Percentiles rank a stretch among this genome's conserved stretches.
These are phyloP conservation scores for Drosophila ustulata DNA, from an alignment of 2,888 invertebrate genomes.

Conservation along the genomic window DNA sequence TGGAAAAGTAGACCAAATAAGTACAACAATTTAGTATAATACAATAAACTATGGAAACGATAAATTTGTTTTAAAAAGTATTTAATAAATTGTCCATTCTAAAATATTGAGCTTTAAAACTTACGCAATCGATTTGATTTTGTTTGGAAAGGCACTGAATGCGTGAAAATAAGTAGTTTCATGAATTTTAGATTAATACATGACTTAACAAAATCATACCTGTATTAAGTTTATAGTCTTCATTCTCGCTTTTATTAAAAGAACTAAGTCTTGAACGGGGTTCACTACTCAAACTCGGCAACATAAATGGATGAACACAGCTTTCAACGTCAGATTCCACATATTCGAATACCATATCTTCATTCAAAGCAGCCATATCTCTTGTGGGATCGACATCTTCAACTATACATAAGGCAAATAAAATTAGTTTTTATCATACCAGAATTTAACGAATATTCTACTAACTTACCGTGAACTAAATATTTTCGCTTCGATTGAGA, in stretches of 20 bases:
- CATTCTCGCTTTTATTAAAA: constrained; percentile 88
- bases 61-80: not conserved
- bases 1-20: too few species aligned
- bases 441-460: fast-evolving
- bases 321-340: constrained; percentile 87
- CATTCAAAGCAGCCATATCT: constrained; percentile 89
- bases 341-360: constrained; percentile 89
- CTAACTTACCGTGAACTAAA: constrained; percentile 81
- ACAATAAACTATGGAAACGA: not conserved
- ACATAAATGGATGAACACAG: constrained; percentile 87
- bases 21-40: too few species aligned
- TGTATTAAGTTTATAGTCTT: constrained; percentile 88
- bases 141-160: constrained; percentile 87
- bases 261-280: constrained; percentile 87
- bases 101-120: constrained; percentile 43
- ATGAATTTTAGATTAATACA: not conserved
- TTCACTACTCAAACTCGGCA: constrained; percentile 86
- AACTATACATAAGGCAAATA: constrained; percentile 40
- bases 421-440: not conserved
- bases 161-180: constrained; percentile 58
- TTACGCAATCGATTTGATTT: constrained; percentile 84
- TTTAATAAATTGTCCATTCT: not conserved
- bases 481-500: constrained; percentile 85
- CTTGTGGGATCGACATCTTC: constrained; percentile 87
- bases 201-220: constrained; percentile 85